Evolutionary conservation across 2,888 invertebrate species (phyloP).

Genomic region (Melieria crassipennis): DNA sequence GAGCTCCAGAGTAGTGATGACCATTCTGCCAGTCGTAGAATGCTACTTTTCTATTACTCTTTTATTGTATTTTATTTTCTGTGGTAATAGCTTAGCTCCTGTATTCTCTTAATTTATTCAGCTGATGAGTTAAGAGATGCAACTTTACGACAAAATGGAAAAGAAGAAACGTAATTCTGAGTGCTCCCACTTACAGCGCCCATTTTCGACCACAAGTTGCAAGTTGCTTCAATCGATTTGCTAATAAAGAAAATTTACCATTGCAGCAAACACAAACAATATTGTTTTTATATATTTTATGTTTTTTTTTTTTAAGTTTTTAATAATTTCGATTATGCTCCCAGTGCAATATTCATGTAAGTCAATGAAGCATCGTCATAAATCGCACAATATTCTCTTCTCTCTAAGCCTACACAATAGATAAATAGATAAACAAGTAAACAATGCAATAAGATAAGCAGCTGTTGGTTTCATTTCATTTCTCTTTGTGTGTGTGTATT

Average conservation of each 20-base stretch:
- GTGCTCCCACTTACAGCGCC: too few relatives aligned
- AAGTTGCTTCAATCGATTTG: too few relatives aligned
- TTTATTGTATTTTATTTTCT: too few relatives aligned
- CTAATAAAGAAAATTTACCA: conserved; percentile 18
- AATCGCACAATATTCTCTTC: conserved; percentile 20
- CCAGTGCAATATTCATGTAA: conserved; percentile 25
- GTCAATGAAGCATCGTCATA: not conserved
- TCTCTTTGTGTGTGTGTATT: conserved; percentile 1
- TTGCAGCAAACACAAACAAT: conserved; percentile 53
- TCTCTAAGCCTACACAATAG: conserved; percentile 14
- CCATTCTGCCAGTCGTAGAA: not conserved
- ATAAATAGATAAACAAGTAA: conserved; percentile 13
- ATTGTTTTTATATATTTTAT: conserved; percentile 48
- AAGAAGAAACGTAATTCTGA: too few relatives aligned
- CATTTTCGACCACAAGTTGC: too few relatives aligned
- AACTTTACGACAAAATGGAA: too few relatives aligned
- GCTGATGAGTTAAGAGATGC: too few relatives aligned
- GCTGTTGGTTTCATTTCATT: conserved; percentile 23
- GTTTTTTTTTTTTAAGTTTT: conserved; percentile 42
- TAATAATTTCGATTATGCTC: conserved; percentile 41
- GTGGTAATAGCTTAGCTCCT: too few relatives aligned
- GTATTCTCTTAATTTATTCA: too few relatives aligned
- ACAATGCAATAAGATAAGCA: conserved; percentile 1
- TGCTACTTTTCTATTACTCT: too few relatives aligned
- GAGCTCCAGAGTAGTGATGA: not conserved